Base-by-base conservation (phyloP, 2,888 invertebrate species). In the Pollenia angustigena region DNA sequence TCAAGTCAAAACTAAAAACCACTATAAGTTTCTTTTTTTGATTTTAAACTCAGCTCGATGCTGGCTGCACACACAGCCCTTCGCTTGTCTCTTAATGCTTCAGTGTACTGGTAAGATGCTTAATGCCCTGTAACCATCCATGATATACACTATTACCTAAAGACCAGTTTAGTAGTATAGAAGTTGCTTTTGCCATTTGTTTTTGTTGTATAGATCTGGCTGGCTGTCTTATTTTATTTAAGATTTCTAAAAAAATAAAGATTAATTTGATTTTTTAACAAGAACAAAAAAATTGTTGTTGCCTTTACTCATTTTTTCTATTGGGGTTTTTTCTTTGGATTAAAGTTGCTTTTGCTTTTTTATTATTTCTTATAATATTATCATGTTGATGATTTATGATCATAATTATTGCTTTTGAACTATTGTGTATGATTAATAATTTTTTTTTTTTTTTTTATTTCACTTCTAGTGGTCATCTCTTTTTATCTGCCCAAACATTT, bases 371-470 rank as follows among this genome's bases (percentile, higher is more conserved):
- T 3, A 23, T 23, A 64, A 58, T 42, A 76, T 76, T 60, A 78
- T 66, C 52, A 50, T 58, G 50, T 60, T 71, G 48, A 64, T 76
- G 82, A 83, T 83, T 83, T 83, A 76, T 83, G 69, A 64, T 69
- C 60, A 62, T 83, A 83, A 83, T 83, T 83, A 83, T 83, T 71
- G 76, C 71, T 76, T 82, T 60, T 71, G 62, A 71, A 76, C 62
- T 52, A 44, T 76, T 18, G 23, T 64, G n/a, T 75, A 69, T 78
- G 62, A 76, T 81, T 81, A 75, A 75, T 81, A 81, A 56, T 81
- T 74, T 81, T 40, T 54, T 56, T 4, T 81, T 48, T 14, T 62
- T 48, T 18, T 46, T 44, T 9, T 69, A 46, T 50, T 52, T 64
- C 32, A 64, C 56, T 72, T 72, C 64, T 72, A 72, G 72, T 80